phyloP scores from a whole-genome alignment of 1,140 invertebrate genomes.

The Antheraea pernyi region DNA sequence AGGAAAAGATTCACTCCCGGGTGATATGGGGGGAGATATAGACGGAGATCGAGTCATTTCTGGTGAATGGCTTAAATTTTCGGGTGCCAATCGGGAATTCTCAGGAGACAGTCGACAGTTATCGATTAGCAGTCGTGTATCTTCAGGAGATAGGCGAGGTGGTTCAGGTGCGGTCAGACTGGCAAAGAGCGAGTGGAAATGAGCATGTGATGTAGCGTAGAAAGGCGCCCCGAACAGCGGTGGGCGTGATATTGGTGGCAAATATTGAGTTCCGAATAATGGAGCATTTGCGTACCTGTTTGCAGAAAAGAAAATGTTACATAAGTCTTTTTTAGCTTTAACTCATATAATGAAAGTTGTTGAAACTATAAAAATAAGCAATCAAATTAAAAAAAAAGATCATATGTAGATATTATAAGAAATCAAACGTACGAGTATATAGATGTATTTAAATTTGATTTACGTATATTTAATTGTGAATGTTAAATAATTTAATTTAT shows the following conservation, averaged over 20 bases:
- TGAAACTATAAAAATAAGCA: not conserved
- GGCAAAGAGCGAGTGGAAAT: slow-evolving; percentile 93
- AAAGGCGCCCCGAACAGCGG: slow-evolving; percentile 82
- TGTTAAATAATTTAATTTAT: too few relatives aligned
- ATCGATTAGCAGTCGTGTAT: slow-evolving; percentile 44
- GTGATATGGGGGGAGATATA: slow-evolving; percentile 80
- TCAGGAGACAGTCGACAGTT: slow-evolving; percentile 79
- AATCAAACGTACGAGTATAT: too few relatives aligned
- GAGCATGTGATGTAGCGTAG: slow-evolving; percentile 83
- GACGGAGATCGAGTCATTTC: slow-evolving; percentile 57
- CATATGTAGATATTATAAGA: too few relatives aligned
- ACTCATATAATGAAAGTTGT: not conserved
- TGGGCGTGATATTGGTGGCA: slow-evolving; percentile 82
- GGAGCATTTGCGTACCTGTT: slow-evolving; percentile 63
- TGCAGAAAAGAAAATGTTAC: slow-evolving; percentile 23
- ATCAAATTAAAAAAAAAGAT: too few relatives aligned
- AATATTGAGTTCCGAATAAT: slow-evolving; percentile 79
- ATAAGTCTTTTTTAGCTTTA: not conserved
- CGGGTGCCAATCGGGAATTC: slow-evolving; percentile 50
- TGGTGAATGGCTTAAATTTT: slow-evolving; percentile 37
- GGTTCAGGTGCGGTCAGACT: slow-evolving; percentile 84
- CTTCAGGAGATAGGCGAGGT: slow-evolving; percentile 32
- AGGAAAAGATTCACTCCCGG: slow-evolving; percentile 63
- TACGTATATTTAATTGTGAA: too few relatives aligned
- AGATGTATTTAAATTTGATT: too few relatives aligned